phyloP scores from a whole-genome alignment of 2,888 invertebrate genomes.

The Eurois occulta region DNA sequence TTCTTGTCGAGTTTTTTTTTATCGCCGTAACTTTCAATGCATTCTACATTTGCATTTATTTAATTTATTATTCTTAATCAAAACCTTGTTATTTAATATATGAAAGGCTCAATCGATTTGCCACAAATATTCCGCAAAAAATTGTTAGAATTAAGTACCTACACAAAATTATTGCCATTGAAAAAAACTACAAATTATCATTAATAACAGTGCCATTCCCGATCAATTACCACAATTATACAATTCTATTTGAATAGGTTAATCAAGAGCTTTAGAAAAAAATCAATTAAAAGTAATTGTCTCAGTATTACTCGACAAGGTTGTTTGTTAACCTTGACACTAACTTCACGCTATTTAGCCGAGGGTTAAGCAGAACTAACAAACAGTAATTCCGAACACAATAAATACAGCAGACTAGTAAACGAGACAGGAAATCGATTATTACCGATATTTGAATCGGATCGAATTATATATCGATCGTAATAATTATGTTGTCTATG shows the following conservation, averaged over 20 bases:
- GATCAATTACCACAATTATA: slow-evolving; percentile 51
- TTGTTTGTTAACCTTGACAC: slow-evolving; percentile 67
- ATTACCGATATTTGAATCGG: slow-evolving; percentile 57
- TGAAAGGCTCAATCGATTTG: neutral
- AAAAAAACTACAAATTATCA: slow-evolving; percentile 33
- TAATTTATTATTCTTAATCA: neutral
- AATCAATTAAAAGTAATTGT: slow-evolving; percentile 65
- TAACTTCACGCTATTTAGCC: slow-evolving; percentile 66
- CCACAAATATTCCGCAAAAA: neutral
- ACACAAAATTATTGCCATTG: slow-evolving; percentile 28
- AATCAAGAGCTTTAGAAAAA: slow-evolving; percentile 49
- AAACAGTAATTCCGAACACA: slow-evolving; percentile 49
- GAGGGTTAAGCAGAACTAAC: slow-evolving; percentile 65
- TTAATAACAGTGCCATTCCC: slow-evolving; percentile 35
- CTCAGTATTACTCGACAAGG: slow-evolving; percentile 62
- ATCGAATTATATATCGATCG: slow-evolving; percentile 45
- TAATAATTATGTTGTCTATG: slow-evolving; percentile 29
- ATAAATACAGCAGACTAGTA: slow-evolving; percentile 40
- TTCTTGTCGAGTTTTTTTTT: neutral
- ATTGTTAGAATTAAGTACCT: neutral
- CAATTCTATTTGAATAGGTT: slow-evolving; percentile 57
- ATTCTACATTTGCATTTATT: neutral
- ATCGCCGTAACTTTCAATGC: neutral
- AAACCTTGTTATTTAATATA: neutral
- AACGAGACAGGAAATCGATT: slow-evolving; percentile 66